Evolutionary conservation across 1,140 invertebrate genomes (phyloP).

Genomic region (Pantala flavescens): DNA sequence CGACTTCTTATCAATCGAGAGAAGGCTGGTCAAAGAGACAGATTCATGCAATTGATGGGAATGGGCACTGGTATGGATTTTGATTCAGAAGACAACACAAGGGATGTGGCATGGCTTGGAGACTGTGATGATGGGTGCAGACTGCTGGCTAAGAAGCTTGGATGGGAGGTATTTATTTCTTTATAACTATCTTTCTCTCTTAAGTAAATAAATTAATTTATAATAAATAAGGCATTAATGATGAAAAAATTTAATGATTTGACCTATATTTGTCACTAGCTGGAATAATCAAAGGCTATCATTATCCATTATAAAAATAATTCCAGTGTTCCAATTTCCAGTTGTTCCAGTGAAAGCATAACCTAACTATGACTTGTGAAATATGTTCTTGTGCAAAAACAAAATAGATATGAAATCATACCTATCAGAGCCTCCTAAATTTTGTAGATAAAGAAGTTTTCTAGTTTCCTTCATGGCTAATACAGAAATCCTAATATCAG

Average conservation of each 20-base stretch:
- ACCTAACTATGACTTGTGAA: too few species aligned
- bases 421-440: too few species aligned
- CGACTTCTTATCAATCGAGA: slow-evolving; percentile 77
- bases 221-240: background rate
- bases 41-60: slow-evolving; percentile 43
- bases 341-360: too few species aligned
- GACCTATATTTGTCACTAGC: too few species aligned
- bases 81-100: slow-evolving; percentile 47
- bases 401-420: too few species aligned
- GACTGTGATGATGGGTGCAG: slow-evolving; percentile 80
- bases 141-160: slow-evolving; percentile 66
- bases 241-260: background rate
- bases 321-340: too few species aligned
- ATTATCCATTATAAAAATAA: too few species aligned
- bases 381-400: too few species aligned
- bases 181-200: background rate
- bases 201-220: background rate
- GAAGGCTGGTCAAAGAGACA: slow-evolving; percentile 49
- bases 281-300: too few species aligned
- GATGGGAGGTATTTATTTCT: slow-evolving; percentile 50
- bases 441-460: too few species aligned
- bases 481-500: too few species aligned
- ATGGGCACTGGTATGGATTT: slow-evolving; percentile 52
- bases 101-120: slow-evolving; percentile 80
- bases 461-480: too few species aligned